Conservation (phyloP, 2,888 invertebrate genomes). For the Colostygia pectinataria region DNA sequence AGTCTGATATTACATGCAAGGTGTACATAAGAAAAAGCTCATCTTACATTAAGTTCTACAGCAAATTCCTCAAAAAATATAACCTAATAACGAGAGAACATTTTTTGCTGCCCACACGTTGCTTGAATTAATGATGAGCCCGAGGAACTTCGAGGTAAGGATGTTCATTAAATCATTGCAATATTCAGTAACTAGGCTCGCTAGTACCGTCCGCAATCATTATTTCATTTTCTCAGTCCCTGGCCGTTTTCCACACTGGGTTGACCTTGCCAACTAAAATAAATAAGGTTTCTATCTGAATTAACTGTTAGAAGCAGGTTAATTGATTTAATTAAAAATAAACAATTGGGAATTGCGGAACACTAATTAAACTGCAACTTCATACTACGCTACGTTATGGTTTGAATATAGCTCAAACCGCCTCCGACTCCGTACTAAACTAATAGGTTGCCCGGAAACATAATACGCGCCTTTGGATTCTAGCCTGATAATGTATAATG, state of each 20-base stretch:
- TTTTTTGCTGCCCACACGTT: conserved; percentile 20
- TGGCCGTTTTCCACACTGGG: conserved; percentile 13
- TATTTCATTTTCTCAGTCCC: conserved; percentile 28
- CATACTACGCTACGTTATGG: not conserved
- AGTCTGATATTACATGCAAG: not conserved
- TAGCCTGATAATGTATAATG: conserved; percentile 11
- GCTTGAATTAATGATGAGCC: conserved; percentile 27
- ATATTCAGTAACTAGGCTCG: conserved; percentile 30
- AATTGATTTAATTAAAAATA: too few species aligned
- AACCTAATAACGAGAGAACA: conserved; percentile 7
- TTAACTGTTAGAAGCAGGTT: too few species aligned
- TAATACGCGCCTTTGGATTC: conserved; percentile 22
- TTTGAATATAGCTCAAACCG: not conserved
- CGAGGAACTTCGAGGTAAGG: conserved; percentile 27
- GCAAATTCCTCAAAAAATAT: not conserved
- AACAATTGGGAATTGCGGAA: not conserved
- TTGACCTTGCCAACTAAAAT: conserved; percentile 18
- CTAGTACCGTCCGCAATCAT: conserved; percentile 23
- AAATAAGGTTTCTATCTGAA: not conserved
- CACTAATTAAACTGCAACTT: conserved; percentile 5
- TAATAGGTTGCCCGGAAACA: conserved; percentile 28
- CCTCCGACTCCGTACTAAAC: conserved; percentile 24
- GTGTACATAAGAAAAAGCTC: not conserved
- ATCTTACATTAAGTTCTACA: not conserved
- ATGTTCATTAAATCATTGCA: conserved; percentile 35